Percentiles rank a stretch among this genome's conserved stretches.
Evolutionary conservation across 2,113 vertebrate species (phyloP).

Genomic region (Stomatorhinus ivindoensis): DNA sequence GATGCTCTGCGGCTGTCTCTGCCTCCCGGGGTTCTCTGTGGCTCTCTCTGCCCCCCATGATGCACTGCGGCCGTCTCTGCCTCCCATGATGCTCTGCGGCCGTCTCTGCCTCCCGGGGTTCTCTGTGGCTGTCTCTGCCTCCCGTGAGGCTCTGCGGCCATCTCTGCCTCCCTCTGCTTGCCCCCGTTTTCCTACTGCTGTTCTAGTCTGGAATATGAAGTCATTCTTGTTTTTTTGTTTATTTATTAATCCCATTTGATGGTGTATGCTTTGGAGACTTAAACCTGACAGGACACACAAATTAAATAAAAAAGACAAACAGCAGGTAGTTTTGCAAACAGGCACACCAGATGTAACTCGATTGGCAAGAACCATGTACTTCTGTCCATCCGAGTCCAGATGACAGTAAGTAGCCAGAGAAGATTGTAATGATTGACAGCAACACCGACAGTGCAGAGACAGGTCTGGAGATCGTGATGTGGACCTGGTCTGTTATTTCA

Average conservation of each 20-base stretch:
- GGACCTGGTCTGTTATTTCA: constrained; percentile 57
- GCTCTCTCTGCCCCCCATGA: no score
- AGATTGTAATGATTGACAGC: constrained; percentile 21
- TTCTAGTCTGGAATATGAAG: background rate
- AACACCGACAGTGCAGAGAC: constrained; percentile 29
- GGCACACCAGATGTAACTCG: background rate
- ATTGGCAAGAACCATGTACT: background rate
- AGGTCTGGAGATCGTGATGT: background rate
- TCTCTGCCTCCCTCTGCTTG: background rate
- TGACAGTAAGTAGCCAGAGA: constrained; percentile 33
- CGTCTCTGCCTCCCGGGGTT: background rate
- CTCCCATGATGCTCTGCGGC: background rate
- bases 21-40: no score
- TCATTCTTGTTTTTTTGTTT: background rate
- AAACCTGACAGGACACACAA: background rate
- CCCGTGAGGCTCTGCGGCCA: background rate
- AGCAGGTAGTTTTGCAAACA: background rate
- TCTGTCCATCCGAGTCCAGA: constrained; percentile 38
- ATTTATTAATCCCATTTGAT: background rate
- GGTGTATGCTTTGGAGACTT: background rate
- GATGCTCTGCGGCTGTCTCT: background rate
- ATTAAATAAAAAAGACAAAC: background rate
- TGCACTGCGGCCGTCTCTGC: background rate
- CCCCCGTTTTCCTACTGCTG: background rate
- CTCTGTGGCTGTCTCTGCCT: background rate